Base-by-base conservation (phyloP, 2,113 vertebrate genomes). In the Bufo gargarizans region DNA sequence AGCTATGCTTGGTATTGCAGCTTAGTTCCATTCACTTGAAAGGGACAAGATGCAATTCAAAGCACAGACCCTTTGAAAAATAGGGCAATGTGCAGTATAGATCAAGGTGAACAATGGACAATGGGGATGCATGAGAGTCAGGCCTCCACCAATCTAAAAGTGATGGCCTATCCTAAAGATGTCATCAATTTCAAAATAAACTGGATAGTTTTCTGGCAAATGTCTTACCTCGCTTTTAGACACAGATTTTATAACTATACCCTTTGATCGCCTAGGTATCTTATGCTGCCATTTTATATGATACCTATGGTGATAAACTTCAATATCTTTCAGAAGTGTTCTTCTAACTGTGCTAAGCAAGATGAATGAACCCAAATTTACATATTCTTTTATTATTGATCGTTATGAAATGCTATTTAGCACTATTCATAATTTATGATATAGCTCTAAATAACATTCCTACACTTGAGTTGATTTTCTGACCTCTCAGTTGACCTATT, bases 391-490 rank as follows among this genome's bases (percentile, higher is more conserved):
- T 85, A 43, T 45, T 58, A 81, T 76, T 76, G 72, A 50, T 50
- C 9, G 16, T 3, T 76, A 76, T 76, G 9, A 76, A 76, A 76
- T 49, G 45, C 20, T 76, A 49, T 76, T 76, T 76, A 76, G 45
- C 47, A 3, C 72, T 76, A 22, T 81, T 45, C 49, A 63, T 82
- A 82, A 63, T 82, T 82, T 63, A 82, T 82, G 33, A 82, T 65
- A 59, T 65, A 82, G 13, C 80, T 82, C 58, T 82, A 49, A 63
- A 82, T 61, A 82, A 63, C 58, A 82, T 65, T 5, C 9, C 11
- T 61, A 82, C 58, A 82, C 7, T 81, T 47, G n/a, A 45, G 80
- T 61, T 63, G 59, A 63, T 63, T 43, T 47, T 82, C 43, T 63
- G 59, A 65, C 58, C 43, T 65, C 59, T 14, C 11, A 82, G 43